Evolutionary conservation across 2,113 vertebrate species (phyloP), one percentile per base, ranked within the genome.

Genomic region (Eretmochelys imbricata): DNA sequence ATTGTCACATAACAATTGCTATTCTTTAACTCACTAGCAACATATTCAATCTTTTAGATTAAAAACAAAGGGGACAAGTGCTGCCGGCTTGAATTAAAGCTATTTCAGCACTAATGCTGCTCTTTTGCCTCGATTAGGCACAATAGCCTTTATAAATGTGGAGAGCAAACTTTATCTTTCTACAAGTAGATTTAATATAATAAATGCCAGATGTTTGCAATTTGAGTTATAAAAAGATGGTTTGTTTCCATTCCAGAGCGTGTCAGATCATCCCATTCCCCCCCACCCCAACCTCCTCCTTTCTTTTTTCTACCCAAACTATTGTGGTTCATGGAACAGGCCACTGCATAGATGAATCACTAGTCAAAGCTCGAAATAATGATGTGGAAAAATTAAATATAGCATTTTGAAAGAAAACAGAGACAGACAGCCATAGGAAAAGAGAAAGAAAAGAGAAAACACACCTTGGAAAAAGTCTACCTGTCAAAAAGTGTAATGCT

Each of bases 361-460:
- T 81, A 89, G 79, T 90, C 86, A 49, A 16, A 82, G 95, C 90
- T 8, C 89, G 94, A 94, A 95, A 96, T 94, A 97, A 96, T 86
- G 79, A 97, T 93, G 91, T 89, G 86, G 96, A 95, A 96, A 96
- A 95, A 96, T 96, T 96, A 97, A 97, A 96, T 95, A 96, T 86
- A 96, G 95, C 82, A 91, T 91, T 92, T 93, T 84, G 82, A 88
- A 95, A 94, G 89, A 93, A 89, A 83, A 59, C 17, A 31, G 50
- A 92, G 85, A 85, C 78, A 91, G 86, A 90, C 29, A 92, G 14
- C 19, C n/a, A 50, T 24, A 93, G 76, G 49, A 89, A 93, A 95
- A 89, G 79, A 93, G 93, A 96, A 94, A 75, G 42, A 85, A 75
- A 94, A 95, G 86, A 48, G 75, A 78, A 48, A 78, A 46, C 1